Base-by-base conservation (phyloP, 1,140 invertebrate genomes). In the Drosophila equinoxialis region DNA sequence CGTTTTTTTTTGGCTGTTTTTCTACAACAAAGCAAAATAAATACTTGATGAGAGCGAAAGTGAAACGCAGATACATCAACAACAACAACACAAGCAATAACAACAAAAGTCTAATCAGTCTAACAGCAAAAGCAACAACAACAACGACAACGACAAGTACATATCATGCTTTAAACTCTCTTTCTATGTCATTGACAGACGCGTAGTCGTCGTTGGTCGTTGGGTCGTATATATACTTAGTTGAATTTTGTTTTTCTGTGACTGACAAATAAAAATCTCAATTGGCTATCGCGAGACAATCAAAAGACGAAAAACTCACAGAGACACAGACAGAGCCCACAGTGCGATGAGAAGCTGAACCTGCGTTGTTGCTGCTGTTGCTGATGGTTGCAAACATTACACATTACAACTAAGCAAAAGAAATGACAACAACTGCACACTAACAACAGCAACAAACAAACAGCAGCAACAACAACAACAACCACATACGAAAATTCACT, bases 191-290 rank as follows among this genome's bases (percentile, higher is more conserved):
- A 87, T 89, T 87, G 84, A 83, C 79, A 80, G 79, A 87, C 79
- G 79, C 65, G 78, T 81, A 71, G 77, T 72, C 62, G 74, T 67
- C 41, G 11, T 39, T 13, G 37, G 65, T 68, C 51, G 57, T 74
- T 71, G 41, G 60, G 37, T 33, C 41, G 41, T 13, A 41, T 37
- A 20, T 59, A 11, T 14, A 58, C 30, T 30, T 30, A 30, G 30
- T 30, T 14, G 13, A 14, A n/a, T 63, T 26, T 58, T 20, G 17
- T 63, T 61, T 65, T 67, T 67, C 81, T 83, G 79, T 87, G 79
- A 87, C 83, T 87, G 83, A 87, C 83, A 87, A 87, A 87, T 87
- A 84, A 87, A 87, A 87, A 87, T 76, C 84, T 87, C 84, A 89
- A 87, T 87, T 87, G 83, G 80, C 83, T 89, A 87, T 89, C 83